Evolutionary conservation across 2,797 vertebrate genomes (phyloP).

Genomic region (Brachyrhaphis roseni): DNA sequence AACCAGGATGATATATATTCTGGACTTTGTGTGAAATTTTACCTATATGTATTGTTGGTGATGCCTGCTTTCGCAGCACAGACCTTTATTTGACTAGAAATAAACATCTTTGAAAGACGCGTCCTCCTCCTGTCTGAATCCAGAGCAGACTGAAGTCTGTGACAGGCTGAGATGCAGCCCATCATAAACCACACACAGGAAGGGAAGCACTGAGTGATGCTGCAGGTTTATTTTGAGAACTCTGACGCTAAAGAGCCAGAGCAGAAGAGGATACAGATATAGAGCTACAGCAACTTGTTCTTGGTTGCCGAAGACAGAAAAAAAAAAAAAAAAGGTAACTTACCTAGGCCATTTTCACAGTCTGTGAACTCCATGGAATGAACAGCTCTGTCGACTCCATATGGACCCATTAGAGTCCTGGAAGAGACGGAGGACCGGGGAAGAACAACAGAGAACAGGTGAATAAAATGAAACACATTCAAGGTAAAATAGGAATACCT

Average conservation of each 20-base stretch:
- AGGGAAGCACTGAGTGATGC: background rate
- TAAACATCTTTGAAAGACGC: too few species aligned
- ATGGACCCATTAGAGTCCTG: slow-evolving; percentile 93
- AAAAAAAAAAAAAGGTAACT: slow-evolving; percentile 18
- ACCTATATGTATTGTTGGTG: background rate
- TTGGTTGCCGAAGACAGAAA: background rate
- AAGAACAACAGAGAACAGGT: background rate
- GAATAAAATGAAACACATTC: background rate
- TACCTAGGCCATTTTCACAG: slow-evolving; percentile 90
- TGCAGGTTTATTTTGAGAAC: slow-evolving; percentile 6
- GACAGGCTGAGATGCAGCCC: background rate
- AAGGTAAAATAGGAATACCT: background rate
- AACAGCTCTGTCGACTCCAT: slow-evolving; percentile 86
- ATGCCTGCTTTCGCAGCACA: too few species aligned
- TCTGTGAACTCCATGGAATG: slow-evolving; percentile 90
- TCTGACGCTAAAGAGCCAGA: background rate
- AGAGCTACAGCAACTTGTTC: background rate
- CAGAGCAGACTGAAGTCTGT: background rate
- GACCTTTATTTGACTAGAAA: background rate
- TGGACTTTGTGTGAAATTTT: background rate
- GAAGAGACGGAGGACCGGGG: background rate
- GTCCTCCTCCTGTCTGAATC: background rate
- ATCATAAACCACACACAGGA: background rate
- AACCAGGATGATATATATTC: background rate
- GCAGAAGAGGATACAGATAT: background rate